Conservation (phyloP, 1,140 invertebrate species). For the Drosophila guanche region DNA sequence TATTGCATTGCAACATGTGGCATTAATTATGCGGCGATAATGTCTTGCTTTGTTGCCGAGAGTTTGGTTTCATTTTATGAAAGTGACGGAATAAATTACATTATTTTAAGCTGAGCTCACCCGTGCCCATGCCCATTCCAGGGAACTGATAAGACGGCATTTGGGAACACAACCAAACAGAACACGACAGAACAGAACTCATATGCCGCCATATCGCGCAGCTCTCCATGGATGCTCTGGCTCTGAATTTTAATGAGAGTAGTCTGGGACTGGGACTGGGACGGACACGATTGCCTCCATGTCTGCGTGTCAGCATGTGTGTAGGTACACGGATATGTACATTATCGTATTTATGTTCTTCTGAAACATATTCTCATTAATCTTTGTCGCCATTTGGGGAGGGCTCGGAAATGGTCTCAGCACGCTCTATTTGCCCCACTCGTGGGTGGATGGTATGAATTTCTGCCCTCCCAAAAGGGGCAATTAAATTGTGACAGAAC, state of each 20-base stretch:
- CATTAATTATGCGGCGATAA: constrained; percentile 82
- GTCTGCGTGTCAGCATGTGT: constrained; percentile 13
- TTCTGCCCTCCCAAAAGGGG: constrained; percentile 14
- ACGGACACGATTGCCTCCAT: constrained; percentile 37
- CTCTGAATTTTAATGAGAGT: constrained; percentile 61
- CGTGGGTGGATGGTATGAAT: constrained; percentile 29
- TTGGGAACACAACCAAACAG: constrained; percentile 1
- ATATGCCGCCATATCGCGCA: constrained; percentile 12
- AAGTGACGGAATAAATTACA: constrained; percentile 81
- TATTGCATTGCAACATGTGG: constrained; percentile 71
- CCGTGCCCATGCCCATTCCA: constrained; percentile 34
- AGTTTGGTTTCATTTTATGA: constrained; percentile 77
- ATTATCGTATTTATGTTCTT: constrained; percentile 48
- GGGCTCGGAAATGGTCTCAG: constrained; percentile 12
- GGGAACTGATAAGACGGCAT: constrained; percentile 52
- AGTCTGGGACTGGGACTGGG: constrained; percentile 19
- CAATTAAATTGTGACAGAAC: constrained; percentile 68
- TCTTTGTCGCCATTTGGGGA: constrained; percentile 47
- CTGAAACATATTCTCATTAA: constrained; percentile 58
- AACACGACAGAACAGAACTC: constrained; percentile 2
- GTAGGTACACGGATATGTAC: constrained; percentile 12
- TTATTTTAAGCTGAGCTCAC: constrained; percentile 59
- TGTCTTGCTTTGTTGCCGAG: constrained; percentile 78
- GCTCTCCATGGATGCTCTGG: constrained; percentile 10
- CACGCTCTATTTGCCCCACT: constrained; percentile 25